Evolutionary conservation across 2,113 vertebrate species (phyloP).

Genomic region (Hemiprocne comata): DNA sequence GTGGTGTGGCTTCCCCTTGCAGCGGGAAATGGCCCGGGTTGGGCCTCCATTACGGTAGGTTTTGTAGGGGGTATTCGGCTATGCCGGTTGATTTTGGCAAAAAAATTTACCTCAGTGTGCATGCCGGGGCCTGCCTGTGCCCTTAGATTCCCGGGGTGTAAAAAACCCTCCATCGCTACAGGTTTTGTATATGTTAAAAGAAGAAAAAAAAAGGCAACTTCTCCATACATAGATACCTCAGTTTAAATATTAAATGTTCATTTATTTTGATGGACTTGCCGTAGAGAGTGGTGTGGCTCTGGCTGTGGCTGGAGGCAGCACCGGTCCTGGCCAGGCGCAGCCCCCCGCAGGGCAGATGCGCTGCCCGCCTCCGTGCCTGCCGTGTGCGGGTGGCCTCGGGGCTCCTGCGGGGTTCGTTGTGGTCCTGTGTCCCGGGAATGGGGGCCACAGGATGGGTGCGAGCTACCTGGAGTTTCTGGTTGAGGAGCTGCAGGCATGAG

Average conservation of each 20-base stretch:
- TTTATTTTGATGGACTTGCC: fast-evolving
- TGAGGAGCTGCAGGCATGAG: not conserved
- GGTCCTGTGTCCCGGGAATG: fast-evolving
- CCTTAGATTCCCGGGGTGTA: fast-evolving
- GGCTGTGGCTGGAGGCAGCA: not conserved
- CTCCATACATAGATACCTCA: fast-evolving
- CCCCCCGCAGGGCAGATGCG: not conserved
- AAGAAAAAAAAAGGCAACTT: not conserved
- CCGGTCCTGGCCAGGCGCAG: too few relatives aligned
- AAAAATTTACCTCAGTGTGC: fast-evolving
- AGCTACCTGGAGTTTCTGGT: fast-evolving
- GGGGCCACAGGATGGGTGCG: fast-evolving
- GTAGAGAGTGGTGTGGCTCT: not conserved
- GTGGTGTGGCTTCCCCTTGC: not conserved
- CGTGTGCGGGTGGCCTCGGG: too few relatives aligned
- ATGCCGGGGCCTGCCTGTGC: not conserved
- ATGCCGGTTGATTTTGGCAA: fast-evolving
- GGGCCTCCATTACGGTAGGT: not conserved
- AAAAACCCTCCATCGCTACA: fast-evolving
- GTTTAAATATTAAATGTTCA: fast-evolving
- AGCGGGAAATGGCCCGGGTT: not conserved
- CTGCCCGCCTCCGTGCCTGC: too few relatives aligned
- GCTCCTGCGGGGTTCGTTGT: too few relatives aligned
- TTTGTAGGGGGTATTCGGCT: fast-evolving
- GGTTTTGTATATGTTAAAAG: not conserved